These are phyloP conservation scores for Drosophila nr. perissopoda DNA, from an alignment of 2,888 invertebrate genomes.

Conservation along the genomic window DNA sequence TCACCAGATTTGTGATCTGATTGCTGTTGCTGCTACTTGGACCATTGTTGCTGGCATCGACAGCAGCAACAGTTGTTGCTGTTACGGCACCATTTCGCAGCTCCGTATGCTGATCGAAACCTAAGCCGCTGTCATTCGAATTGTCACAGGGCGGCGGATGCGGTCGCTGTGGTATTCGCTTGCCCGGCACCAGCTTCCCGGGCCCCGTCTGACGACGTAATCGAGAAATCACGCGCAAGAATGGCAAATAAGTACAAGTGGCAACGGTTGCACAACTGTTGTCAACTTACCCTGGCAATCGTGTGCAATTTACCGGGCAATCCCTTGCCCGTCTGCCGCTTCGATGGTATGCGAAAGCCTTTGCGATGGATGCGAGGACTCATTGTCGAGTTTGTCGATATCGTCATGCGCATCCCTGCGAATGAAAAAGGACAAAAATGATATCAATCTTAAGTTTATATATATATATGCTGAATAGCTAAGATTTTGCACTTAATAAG, in stretches of 20 bases:
- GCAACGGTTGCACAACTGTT: neutral
- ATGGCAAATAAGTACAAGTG: neutral
- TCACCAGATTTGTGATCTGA: conserved; percentile 55
- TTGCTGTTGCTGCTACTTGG: conserved; percentile 39
- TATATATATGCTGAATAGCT: neutral
- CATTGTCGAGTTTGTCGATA: conserved; percentile 89
- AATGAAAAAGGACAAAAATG: conserved; percentile 8
- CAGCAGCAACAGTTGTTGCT: conserved; percentile 30
- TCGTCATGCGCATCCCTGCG: conserved; percentile 90
- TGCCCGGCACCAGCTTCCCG: conserved; percentile 84
- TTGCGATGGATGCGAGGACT: conserved; percentile 89
- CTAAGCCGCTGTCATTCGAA: conserved; percentile 95
- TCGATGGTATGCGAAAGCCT: conserved; percentile 89
- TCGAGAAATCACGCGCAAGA: neutral
- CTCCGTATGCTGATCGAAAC: conserved; percentile 91
- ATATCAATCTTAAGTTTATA: neutral
- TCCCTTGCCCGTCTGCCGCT: conserved; percentile 86
- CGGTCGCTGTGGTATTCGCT: conserved; percentile 83
- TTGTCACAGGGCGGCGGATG: conserved; percentile 90
- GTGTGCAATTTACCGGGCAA: conserved; percentile 85
- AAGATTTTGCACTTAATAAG: neutral
- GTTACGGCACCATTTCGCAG: conserved; percentile 80
- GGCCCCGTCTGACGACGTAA: conserved; percentile 77
- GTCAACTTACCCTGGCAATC: conserved; percentile 85
- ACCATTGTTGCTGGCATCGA: conserved; percentile 20